phyloP scores from a whole-genome alignment of 2,797 vertebrate genomes.

The Dallia pectoralis region DNA sequence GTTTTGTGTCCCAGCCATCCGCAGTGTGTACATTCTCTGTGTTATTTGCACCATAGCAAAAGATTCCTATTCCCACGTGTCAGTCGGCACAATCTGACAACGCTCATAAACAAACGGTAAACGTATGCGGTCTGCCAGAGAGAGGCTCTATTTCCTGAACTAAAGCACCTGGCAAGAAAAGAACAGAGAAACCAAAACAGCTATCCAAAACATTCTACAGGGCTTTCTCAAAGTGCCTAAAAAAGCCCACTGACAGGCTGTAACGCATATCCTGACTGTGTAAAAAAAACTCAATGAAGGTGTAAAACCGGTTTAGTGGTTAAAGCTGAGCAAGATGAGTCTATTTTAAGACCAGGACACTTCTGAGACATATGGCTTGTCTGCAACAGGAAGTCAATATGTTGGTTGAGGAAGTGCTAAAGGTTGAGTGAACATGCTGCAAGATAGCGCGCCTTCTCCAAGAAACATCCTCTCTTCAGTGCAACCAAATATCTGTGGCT shows the following conservation, averaged over 20 bases:
- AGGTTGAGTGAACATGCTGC: neutral
- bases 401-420: slow-evolving; percentile 4
- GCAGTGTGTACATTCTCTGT: neutral
- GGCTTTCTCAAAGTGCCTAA: neutral
- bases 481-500: neutral
- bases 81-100: neutral
- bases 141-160: slow-evolving; percentile 4
- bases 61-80: neutral
- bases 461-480: neutral
- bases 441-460: neutral
- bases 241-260: neutral
- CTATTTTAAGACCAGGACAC: slow-evolving; percentile 10
- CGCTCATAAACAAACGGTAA: neutral
- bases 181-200: neutral
- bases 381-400: slow-evolving; percentile 5
- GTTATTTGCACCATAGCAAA: neutral
- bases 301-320: neutral
- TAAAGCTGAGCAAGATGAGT: neutral
- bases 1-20: neutral
- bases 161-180: slow-evolving; percentile 5
- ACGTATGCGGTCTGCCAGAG: neutral
- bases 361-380: neutral
- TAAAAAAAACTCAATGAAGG: neutral
- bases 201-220: neutral
- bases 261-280: neutral